phyloP scores from a whole-genome alignment of 2,888 invertebrate genomes.

The Lasiommata megera region DNA sequence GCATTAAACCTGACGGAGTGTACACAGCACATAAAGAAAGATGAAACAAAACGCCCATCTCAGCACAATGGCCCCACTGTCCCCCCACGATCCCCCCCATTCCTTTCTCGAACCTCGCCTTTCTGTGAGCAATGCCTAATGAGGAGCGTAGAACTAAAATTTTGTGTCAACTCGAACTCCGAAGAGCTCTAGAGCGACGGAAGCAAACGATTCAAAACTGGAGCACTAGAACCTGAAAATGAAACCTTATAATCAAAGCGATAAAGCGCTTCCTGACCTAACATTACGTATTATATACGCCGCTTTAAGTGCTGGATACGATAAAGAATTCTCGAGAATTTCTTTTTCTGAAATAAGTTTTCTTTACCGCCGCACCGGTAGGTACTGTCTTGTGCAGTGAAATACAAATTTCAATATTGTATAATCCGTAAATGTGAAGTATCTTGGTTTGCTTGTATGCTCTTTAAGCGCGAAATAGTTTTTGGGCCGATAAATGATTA shows the following conservation, averaged over 20 bases:
- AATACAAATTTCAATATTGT: neutral
- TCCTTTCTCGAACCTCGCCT: slow-evolving; percentile 31
- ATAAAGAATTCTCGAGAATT: slow-evolving; percentile 56
- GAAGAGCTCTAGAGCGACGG: slow-evolving; percentile 56
- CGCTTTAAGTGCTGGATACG: slow-evolving; percentile 16
- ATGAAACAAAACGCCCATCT: slow-evolving; percentile 65
- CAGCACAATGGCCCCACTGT: slow-evolving; percentile 50
- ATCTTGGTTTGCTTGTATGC: neutral
- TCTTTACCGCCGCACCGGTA: slow-evolving; percentile 19
- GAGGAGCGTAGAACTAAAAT: slow-evolving; percentile 77
- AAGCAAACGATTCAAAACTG: slow-evolving; percentile 37
- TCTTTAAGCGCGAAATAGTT: too few relatives aligned
- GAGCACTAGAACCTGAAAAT: slow-evolving; percentile 34
- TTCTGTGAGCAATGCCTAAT: slow-evolving; percentile 63
- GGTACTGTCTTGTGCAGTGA: slow-evolving; percentile 8
- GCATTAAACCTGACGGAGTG: slow-evolving; percentile 1
- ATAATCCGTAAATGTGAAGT: neutral
- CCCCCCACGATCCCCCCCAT: slow-evolving; percentile 35
- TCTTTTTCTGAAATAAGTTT: slow-evolving; percentile 35
- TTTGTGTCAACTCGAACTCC: slow-evolving; percentile 77
- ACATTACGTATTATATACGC: slow-evolving; percentile 27
- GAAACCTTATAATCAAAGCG: slow-evolving; percentile 30
- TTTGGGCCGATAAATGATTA: too few relatives aligned
- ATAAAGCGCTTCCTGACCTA: slow-evolving; percentile 29
- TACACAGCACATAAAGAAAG: slow-evolving; percentile 46